These are phyloP conservation scores for Ceyx erithaca DNA, from an alignment of 2,797 vertebrate species.

Conservation along the genomic window DNA sequence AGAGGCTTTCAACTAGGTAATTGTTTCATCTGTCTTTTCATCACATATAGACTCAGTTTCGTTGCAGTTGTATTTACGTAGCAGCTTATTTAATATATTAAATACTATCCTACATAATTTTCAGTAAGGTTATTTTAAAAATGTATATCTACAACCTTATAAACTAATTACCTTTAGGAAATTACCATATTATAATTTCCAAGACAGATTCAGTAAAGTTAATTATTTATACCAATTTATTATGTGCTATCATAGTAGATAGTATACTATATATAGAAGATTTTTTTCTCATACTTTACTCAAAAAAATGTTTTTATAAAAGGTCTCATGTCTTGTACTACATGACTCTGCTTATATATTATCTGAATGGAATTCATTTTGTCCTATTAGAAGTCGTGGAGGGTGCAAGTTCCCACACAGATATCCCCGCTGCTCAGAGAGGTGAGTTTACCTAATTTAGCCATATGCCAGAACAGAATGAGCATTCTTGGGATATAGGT, in stretches of 20 bases:
- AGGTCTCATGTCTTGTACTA: constrained; percentile 40
- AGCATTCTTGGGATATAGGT: constrained; percentile 55
- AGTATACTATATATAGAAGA: not conserved
- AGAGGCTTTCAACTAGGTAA: not conserved
- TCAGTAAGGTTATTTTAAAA: not conserved
- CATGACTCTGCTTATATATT: constrained; percentile 2
- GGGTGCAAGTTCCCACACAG: constrained; percentile 80
- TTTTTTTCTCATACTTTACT: not conserved
- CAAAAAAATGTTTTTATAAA: not conserved
- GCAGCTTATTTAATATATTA: not conserved
- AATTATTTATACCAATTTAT: not conserved
- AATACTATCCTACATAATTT: not conserved
- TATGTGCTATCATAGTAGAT: not conserved
- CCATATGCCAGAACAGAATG: constrained; percentile 60
- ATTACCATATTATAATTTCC: not conserved
- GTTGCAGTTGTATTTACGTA: not conserved
- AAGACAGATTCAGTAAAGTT: not conserved
- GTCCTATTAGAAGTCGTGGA: constrained; percentile 86
- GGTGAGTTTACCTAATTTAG: constrained; percentile 78
- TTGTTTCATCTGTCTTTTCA: not conserved
- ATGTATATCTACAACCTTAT: not conserved
- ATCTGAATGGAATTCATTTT: constrained; percentile 57
- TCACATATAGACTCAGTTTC: not conserved
- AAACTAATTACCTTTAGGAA: not conserved
- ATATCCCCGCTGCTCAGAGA: constrained; percentile 85